Evolutionary conservation across 1,140 invertebrate species (phyloP), one percentile per base, ranked within the genome.

Genomic region (Psilanteris sp.): DNA sequence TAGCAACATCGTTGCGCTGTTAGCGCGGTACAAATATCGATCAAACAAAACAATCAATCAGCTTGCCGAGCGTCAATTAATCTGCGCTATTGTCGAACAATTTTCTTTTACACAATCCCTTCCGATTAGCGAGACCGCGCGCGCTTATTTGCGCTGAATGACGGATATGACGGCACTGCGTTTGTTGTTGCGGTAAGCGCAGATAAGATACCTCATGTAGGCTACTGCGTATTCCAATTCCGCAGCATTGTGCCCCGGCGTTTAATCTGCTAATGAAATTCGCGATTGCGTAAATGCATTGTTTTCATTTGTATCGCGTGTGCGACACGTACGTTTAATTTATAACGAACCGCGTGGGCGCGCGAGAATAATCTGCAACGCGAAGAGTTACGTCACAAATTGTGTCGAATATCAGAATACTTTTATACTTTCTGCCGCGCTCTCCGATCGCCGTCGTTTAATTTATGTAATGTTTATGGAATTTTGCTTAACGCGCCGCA

Each of bases 141-240:
- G 22, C 18, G 31, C 14, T 37, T 37, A 44, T 46, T 44, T 34
- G 22, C 10, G 9, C 8, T 39, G 16, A 62, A 37, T 48, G 43
- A 62, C 43, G 37, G 39, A 39, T 31, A 29, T 61, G 55, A 57
- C 29, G 54, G n/a, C 11, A 15, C 26, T 34, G 8, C 14, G 32
- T 22, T n/a, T n/a, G 27, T 46, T 61, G 41, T 61, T 46, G 55
- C 15, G 9, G 22, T 39, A 66, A 54, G 24, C 44, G 0, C 11
- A 11, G 64, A 68, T 68, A 68, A 68, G 64, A 55, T 46, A 55
- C 24, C 16, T 32, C 52, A 57, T 57, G 43, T 57, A 57, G 50
- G 64, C 64, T 68, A 68, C 43, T 68, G 50, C 64, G 64, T 50
- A 68, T 57, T 57, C 50, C 52, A 57, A 31, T 68, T 68, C 16